Base-by-base conservation (phyloP, 2,113 vertebrate genomes). In the Marmota flaviventris region DNA sequence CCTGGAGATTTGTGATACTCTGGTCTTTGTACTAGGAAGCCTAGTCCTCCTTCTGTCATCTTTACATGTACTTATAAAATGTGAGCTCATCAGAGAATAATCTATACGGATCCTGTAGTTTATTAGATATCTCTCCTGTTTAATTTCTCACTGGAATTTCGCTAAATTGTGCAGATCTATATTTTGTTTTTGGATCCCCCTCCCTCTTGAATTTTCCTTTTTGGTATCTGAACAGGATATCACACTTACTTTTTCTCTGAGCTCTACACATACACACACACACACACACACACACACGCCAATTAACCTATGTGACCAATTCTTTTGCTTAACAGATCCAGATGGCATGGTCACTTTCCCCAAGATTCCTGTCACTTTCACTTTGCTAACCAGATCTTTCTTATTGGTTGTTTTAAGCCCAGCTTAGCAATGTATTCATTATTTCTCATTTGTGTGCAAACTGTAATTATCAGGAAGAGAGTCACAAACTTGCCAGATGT, bases 21-120 rank as follows among this genome's bases (percentile, higher is more conserved):
- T 93, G 53, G 92, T 89, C 97, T 98, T 98, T 97, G 42, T 97
- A 93, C 88, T 97, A 94, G 85, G 79, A 94, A 83, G 20, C 27
- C 45, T 63, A 78, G 53, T n/a, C 79, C 45, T 91, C 73, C 53
- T 85, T 89, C 70, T 85, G 18, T 82, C 65, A 67, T 72, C 37
- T 90, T 89, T 48, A 90, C 32, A 27, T 67, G 88, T 48, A 89
- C 67, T 94, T 96, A 88, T 13, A 94, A 97, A 89, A 89, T 75
- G 53, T 84, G 42, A 92, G 70, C 83, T 96, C 89, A 45, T 81
- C 37, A 51, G 32, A 96, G 76, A 94, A 89, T 88, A 96, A 93
- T 83, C 69, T 81, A 58, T 73, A 63, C 91, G 48, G 53, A 76
- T 51, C 78, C 32, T 82, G 27, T 67, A 81, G 25, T 82, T 96